Conservation (phyloP, 2,797 vertebrate species). For the Mormyrus proboscirostris region DNA sequence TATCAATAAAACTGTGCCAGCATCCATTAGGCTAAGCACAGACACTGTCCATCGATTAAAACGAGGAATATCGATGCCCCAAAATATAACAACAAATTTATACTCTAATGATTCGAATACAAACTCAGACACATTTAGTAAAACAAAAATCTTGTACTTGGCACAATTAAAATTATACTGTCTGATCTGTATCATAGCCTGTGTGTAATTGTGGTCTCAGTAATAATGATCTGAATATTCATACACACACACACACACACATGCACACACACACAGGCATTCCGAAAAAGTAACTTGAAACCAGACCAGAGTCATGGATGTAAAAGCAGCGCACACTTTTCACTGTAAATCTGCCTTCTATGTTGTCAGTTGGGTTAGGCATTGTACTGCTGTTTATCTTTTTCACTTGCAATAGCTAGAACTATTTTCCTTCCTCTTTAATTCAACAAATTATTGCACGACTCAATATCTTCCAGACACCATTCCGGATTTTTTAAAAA, state of each 20-base stretch:
- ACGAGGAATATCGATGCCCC: neutral
- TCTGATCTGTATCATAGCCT: neutral
- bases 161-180: neutral
- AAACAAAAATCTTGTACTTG: neutral
- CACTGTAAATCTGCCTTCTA: neutral
- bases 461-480: conserved; percentile 38
- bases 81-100: neutral
- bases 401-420: neutral
- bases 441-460: conserved; percentile 38
- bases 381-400: neutral
- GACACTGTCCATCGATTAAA: neutral
- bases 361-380: neutral
- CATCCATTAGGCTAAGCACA: neutral
- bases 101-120: neutral
- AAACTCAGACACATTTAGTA: neutral
- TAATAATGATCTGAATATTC: neutral
- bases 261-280: neutral
- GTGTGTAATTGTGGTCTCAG: neutral
- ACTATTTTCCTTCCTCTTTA: neutral
- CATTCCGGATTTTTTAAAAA: neutral
- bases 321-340: neutral
- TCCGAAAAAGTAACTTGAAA: neutral
- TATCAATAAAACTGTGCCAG: neutral
- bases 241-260: neutral
- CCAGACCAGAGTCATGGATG: neutral